Conservation (phyloP, 2,888 invertebrate genomes). For the Polia nebulosa region DNA sequence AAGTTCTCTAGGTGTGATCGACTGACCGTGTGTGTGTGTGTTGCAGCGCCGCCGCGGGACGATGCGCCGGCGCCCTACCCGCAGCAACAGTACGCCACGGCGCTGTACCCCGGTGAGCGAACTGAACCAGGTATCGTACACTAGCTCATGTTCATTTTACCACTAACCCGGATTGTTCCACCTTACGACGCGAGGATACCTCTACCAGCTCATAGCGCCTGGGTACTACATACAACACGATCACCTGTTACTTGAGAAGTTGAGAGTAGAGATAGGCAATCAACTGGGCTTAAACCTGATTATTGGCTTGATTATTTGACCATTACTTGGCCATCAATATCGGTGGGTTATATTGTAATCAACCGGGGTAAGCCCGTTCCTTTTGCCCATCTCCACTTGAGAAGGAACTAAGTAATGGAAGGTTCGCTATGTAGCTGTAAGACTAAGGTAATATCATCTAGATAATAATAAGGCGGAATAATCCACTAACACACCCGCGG, state of each 20-base stretch:
- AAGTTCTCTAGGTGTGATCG: too few relatives aligned
- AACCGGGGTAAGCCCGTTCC: too few relatives aligned
- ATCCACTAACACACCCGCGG: background rate
- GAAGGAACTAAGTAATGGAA: too few relatives aligned
- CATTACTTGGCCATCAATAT: too few relatives aligned
- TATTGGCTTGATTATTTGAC: background rate
- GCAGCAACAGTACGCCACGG: conserved; percentile 77
- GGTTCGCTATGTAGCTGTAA: too few relatives aligned
- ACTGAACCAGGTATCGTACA: conserved; percentile 23
- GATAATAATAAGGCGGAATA: background rate
- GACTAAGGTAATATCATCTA: background rate
- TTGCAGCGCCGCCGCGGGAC: conserved; percentile 65
- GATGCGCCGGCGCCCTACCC: conserved; percentile 76
- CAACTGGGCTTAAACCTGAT: background rate
- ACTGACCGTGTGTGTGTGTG: conserved; percentile 2
- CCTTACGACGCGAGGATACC: background rate
- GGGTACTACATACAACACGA: background rate
- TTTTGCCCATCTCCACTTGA: background rate
- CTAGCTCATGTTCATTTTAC: conserved; percentile 1
- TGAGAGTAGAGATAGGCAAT: background rate
- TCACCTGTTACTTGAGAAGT: background rate
- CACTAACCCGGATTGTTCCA: conserved; percentile 22
- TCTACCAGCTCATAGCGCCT: background rate
- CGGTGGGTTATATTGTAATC: too few relatives aligned
- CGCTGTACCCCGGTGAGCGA: conserved; percentile 60